phyloP scores from a whole-genome alignment of 2,888 invertebrate genomes.

The Pyrrhosoma nymphula region DNA sequence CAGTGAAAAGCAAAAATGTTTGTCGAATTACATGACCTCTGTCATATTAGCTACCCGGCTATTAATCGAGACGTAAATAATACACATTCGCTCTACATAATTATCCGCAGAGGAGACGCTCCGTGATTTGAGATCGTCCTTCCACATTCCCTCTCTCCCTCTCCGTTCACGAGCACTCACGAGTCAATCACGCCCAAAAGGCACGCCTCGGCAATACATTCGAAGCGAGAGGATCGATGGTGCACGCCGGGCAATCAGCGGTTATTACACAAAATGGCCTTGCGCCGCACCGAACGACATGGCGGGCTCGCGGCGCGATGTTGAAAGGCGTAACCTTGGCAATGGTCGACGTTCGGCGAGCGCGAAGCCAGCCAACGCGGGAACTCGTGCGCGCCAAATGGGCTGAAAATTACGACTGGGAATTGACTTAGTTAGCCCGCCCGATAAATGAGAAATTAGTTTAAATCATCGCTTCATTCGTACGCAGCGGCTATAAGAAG shows the following conservation, averaged over 20 bases:
- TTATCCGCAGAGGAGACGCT: too few species aligned
- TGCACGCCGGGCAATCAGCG: background rate
- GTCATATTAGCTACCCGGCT: too few species aligned
- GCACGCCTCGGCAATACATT: background rate
- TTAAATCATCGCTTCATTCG: background rate
- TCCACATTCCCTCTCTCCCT: background rate
- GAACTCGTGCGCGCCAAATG: background rate
- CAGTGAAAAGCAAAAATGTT: too few species aligned
- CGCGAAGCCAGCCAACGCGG: background rate
- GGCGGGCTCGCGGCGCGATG: background rate
- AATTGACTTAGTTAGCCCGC: background rate
- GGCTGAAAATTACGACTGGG: background rate
- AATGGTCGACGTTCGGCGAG: background rate
- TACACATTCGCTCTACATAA: too few species aligned
- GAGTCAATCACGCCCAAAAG: background rate
- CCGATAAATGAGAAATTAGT: background rate
- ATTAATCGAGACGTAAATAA: too few species aligned
- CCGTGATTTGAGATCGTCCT: background rate
- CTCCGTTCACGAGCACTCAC: background rate
- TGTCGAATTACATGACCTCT: too few species aligned
- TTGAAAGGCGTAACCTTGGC: slow-evolving; percentile 18
- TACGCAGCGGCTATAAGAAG: too few species aligned
- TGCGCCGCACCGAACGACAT: background rate
- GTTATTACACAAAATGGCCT: slow-evolving; percentile 2
- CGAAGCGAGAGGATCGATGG: background rate